Evolutionary conservation across 2,888 invertebrate genomes (phyloP).

Genomic region (Pseudoips prasinana): DNA sequence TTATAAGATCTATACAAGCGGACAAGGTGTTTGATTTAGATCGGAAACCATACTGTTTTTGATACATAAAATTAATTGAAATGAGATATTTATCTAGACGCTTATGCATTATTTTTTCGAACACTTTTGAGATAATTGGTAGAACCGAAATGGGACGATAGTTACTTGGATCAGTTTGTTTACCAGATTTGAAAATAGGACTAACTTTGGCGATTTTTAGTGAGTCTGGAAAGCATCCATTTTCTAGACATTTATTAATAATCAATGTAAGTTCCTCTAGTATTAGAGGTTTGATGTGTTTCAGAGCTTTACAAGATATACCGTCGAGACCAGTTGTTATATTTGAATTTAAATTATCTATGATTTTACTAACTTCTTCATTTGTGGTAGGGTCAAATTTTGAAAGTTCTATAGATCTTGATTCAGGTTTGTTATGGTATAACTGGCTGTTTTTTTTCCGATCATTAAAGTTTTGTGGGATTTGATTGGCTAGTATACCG

Average conservation of each 20-base stretch:
- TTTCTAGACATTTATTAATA: slow-evolving; percentile 8
- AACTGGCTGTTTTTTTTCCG: too few relatives aligned
- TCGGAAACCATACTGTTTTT: slow-evolving; percentile 7
- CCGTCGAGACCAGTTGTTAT: slow-evolving; percentile 11
- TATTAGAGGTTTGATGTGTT: slow-evolving; percentile 8
- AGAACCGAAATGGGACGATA: slow-evolving; percentile 20
- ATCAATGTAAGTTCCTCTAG: slow-evolving; percentile 1
- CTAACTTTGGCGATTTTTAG: slow-evolving; percentile 23
- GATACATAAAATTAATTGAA: slow-evolving; percentile 1
- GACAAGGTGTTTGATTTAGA: slow-evolving; percentile 14
- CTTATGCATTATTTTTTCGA: slow-evolving; percentile 1
- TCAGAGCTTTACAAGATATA: slow-evolving; percentile 10
- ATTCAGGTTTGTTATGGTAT: slow-evolving; percentile 4
- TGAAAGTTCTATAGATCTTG: too few relatives aligned
- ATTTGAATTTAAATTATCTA: slow-evolving; percentile 6
- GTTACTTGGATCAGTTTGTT: slow-evolving; percentile 14
- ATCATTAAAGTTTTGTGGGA: too few relatives aligned
- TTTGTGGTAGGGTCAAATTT: background rate
- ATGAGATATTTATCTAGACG: slow-evolving; percentile 1
- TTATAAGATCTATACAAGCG: slow-evolving; percentile 16
- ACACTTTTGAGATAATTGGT: slow-evolving; percentile 1
- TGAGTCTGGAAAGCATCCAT: slow-evolving; percentile 15
- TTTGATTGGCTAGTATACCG: slow-evolving; percentile 11
- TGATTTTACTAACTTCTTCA: slow-evolving; percentile 4
- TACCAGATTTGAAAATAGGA: slow-evolving; percentile 17